These are phyloP conservation scores for Cardiocondyla obscurior DNA, from an alignment of 1,140 invertebrate species.

Conservation along the genomic window DNA sequence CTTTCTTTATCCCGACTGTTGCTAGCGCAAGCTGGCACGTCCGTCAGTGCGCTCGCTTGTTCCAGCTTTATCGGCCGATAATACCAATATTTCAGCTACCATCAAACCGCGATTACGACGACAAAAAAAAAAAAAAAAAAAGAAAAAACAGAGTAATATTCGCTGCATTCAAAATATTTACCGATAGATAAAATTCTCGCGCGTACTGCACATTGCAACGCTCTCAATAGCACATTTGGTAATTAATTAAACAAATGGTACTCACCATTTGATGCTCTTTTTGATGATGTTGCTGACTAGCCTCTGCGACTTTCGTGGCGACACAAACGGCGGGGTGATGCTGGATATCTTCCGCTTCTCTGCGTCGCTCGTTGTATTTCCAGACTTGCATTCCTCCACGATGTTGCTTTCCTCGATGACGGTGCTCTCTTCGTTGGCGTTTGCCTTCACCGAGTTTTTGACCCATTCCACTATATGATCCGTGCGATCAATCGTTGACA, in stretches of 20 bases:
- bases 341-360: constrained; percentile 53
- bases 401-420: not conserved
- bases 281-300: constrained; percentile 81
- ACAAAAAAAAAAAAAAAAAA: no score
- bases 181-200: constrained; percentile 37
- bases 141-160: constrained; percentile 13
- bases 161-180: not conserved
- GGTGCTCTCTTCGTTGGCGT: constrained; percentile 28
- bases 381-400: not conserved
- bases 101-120: constrained; percentile 21
- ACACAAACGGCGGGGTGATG: constrained; percentile 19
- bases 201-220: not conserved
- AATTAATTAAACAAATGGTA: constrained; percentile 10
- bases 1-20: constrained; percentile 31
- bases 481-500: constrained; percentile 73
- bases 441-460: constrained; percentile 69
- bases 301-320: constrained; percentile 75
- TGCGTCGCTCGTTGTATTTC: constrained; percentile 23
- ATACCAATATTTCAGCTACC: constrained; percentile 51
- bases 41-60: constrained; percentile 46
- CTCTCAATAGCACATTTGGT: not conserved
- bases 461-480: constrained; percentile 78
- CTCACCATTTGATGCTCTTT: constrained; percentile 81
- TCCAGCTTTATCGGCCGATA: constrained; percentile 68
- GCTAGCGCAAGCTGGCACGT: constrained; percentile 53